Percentiles rank a stretch among this genome's conserved stretches.
Conservation (phyloP, 2,113 vertebrate species). For the Apteryx owenii region DNA sequence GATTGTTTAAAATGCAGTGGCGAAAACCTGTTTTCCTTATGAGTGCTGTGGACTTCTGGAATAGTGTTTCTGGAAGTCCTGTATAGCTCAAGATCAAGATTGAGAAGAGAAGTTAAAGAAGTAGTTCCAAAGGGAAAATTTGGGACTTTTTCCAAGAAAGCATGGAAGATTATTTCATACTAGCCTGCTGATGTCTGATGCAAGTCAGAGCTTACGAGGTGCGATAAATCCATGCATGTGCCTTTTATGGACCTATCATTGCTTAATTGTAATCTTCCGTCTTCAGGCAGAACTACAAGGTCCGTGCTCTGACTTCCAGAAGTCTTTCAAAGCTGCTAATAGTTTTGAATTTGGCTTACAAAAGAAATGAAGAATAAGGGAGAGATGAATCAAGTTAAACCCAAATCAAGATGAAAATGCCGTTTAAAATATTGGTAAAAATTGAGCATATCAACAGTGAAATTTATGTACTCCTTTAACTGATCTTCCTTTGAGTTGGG, state of each 20-base stretch:
- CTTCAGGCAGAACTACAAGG: not conserved
- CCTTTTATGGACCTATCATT: not conserved
- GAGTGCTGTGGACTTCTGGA: not conserved
- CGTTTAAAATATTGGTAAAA: not conserved
- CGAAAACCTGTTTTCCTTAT: not conserved
- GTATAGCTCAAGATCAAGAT: not conserved
- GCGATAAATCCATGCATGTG: not conserved
- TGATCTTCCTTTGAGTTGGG: not conserved
- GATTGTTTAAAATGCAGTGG: not conserved
- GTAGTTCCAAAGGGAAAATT: not conserved
- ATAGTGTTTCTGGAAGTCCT: not conserved
- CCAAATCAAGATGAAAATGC: not conserved
- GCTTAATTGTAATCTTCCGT: not conserved
- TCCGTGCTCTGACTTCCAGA: not conserved
- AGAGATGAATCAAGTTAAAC: not conserved
- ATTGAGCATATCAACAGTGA: not conserved
- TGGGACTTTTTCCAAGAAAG: not conserved
- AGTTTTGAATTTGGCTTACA: not conserved
- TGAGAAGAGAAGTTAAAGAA: not conserved
- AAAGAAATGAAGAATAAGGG: not conserved
- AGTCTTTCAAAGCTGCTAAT: not conserved
- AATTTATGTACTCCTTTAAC: not conserved
- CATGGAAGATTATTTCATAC: not conserved
- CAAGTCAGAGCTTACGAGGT: not conserved
- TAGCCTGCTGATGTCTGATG: not conserved